phyloP scores from a whole-genome alignment of 2,888 invertebrate genomes.

The Agrilus mali region DNA sequence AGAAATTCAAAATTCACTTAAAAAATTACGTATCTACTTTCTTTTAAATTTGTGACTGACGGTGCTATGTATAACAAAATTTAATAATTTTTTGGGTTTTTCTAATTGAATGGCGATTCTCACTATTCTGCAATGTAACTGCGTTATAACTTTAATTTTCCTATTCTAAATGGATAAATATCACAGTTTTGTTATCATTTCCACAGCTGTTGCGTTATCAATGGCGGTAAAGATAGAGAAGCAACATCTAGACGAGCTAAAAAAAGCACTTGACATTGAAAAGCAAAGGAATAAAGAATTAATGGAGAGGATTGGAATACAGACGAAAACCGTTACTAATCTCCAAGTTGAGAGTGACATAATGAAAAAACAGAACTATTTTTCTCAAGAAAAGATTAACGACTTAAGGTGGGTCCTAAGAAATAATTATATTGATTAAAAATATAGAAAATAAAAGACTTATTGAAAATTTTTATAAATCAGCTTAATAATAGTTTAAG shows the following conservation, averaged over 20 bases:
- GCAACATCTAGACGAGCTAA: constrained; percentile 16
- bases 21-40: too few relatives aligned
- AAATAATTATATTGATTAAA: not conserved
- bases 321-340: constrained; percentile 16
- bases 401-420: constrained; percentile 10
- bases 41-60: too few relatives aligned
- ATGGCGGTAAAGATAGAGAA: constrained; percentile 15
- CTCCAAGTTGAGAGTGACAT: constrained; percentile 18
- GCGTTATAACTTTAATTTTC: too few relatives aligned
- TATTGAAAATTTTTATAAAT: too few relatives aligned
- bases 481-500: too few relatives aligned
- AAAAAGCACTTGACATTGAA: constrained; percentile 14
- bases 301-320: constrained; percentile 12
- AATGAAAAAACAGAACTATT: constrained; percentile 14
- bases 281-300: constrained; percentile 17
- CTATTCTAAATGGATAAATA: too few relatives aligned
- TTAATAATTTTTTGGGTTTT: too few relatives aligned
- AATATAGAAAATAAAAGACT: too few relatives aligned
- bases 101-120: too few relatives aligned
- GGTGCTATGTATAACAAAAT: too few relatives aligned
- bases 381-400: constrained; percentile 16
- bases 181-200: not conserved
- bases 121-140: too few relatives aligned
- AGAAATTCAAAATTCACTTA: too few relatives aligned
- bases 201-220: constrained; percentile 16